phyloP scores from a whole-genome alignment of 2,113 vertebrate genomes.

The Eptesicus fuscus region DNA sequence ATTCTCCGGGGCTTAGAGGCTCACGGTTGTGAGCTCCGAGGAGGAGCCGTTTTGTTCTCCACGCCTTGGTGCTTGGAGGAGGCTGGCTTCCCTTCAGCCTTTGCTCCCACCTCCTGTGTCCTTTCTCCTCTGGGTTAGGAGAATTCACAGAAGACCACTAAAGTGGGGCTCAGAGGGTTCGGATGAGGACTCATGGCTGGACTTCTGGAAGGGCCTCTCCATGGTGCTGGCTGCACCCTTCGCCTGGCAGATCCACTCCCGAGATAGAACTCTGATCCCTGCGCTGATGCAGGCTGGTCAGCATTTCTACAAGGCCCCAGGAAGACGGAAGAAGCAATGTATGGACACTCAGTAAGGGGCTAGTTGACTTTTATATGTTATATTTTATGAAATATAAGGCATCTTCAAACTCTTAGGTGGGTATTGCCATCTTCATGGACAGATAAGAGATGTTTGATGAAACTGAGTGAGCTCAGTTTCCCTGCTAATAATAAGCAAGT shows the following conservation, averaged over 20 bases:
- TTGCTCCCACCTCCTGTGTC: not conserved
- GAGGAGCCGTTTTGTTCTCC: not conserved
- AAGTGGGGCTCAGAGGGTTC: no score
- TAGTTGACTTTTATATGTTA: not conserved
- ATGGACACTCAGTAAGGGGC: not conserved
- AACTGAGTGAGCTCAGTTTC: not conserved
- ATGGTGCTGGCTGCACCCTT: fast-evolving
- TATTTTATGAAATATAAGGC: not conserved
- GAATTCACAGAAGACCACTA: not conserved
- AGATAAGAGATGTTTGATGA: not conserved
- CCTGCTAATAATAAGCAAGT: not conserved
- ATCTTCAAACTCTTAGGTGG: not conserved
- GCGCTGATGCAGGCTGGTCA: not conserved
- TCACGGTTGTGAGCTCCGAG: not conserved
- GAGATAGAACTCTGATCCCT: not conserved
- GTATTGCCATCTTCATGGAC: not conserved
- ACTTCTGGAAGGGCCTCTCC: not conserved
- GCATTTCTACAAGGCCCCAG: not conserved
- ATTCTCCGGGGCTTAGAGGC: not conserved
- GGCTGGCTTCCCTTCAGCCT: not conserved
- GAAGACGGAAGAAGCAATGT: not conserved
- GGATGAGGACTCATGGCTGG: not conserved
- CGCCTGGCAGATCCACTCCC: not conserved
- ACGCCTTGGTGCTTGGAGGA: fast-evolving
- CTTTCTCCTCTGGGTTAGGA: not conserved